Evolutionary conservation across 1,140 invertebrate genomes (phyloP).

Genomic region (Penaeus indicus): DNA sequence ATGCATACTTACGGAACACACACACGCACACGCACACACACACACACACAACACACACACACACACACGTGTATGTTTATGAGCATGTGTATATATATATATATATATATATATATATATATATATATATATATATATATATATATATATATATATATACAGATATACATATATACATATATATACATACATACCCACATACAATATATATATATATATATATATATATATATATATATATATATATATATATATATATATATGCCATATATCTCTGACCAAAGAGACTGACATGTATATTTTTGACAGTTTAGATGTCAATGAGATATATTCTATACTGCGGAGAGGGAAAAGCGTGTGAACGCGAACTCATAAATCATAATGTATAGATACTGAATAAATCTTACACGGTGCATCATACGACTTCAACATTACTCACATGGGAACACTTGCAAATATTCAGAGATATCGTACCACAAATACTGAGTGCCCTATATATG

Average conservation of each 20-base stretch:
- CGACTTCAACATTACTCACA: too few species aligned
- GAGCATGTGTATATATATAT: neutral
- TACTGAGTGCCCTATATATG: too few species aligned
- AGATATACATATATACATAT: conserved; percentile 1
- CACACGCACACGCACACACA: neutral
- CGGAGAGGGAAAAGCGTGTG: too few species aligned
- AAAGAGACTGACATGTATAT: too few species aligned
- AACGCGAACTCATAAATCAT: too few species aligned
- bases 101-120: neutral
- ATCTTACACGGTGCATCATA: too few species aligned
- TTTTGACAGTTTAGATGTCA: too few species aligned
- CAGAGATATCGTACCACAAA: too few species aligned
- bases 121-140: neutral
- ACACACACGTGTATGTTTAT: neutral
- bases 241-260: conserved; percentile 21
- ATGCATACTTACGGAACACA: neutral
- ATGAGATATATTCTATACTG: too few species aligned
- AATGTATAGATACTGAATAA: too few species aligned
- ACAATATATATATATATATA: neutral
- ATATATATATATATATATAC: conserved; percentile 7
- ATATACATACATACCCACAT: neutral
- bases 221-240: neutral
- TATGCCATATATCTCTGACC: neutral
- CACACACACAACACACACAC: neutral
- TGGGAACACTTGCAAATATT: too few species aligned